Evolutionary conservation across 2,113 vertebrate genomes (phyloP).

Genomic region (Geococcyx californianus): DNA sequence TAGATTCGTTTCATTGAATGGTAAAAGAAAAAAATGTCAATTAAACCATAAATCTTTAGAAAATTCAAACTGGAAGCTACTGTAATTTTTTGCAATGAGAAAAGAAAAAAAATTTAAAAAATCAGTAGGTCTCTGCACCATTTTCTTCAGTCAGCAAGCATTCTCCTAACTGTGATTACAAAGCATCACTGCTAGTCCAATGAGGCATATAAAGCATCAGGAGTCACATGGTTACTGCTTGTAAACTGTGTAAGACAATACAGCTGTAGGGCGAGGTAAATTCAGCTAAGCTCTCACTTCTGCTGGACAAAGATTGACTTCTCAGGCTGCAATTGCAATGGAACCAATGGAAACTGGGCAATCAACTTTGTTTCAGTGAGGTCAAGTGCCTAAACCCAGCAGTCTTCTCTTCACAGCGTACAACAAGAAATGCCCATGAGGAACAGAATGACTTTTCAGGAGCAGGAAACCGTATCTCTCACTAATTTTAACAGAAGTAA

Average conservation of each 20-base stretch:
- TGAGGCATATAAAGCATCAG: background rate
- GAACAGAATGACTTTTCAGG: background rate
- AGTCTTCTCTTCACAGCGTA: background rate
- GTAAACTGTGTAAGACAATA: background rate
- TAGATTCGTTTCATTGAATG: background rate
- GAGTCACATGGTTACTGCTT: background rate
- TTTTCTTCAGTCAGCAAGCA: background rate
- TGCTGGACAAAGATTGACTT: background rate
- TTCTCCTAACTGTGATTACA: background rate
- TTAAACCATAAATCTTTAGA: background rate
- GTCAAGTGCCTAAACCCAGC: background rate
- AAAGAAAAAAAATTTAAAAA: background rate
- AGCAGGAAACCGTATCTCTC: background rate
- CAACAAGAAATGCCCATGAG: background rate
- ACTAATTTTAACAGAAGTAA: background rate
- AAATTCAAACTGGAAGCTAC: background rate
- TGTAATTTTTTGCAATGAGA: background rate
- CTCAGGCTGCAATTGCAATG: background rate
- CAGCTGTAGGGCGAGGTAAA: background rate
- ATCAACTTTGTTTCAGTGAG: background rate
- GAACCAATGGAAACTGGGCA: background rate
- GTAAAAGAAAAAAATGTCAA: background rate
- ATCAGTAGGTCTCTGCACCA: background rate
- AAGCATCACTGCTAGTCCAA: background rate
- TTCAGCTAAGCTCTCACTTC: background rate